phyloP scores from a whole-genome alignment of 2,888 invertebrate genomes.

The Tenthredo distinguenda region DNA sequence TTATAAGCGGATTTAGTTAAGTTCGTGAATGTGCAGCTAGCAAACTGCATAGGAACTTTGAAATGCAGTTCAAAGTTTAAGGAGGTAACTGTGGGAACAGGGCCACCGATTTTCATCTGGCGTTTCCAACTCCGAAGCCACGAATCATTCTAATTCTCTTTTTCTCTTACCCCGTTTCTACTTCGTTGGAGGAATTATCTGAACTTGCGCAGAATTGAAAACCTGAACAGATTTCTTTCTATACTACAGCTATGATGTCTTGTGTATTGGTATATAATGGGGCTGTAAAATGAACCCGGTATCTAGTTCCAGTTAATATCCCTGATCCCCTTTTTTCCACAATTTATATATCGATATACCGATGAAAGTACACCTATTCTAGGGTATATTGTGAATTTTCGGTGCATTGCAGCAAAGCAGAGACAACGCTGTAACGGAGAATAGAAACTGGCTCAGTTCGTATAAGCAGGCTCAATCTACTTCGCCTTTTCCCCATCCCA shows the following conservation, averaged over 20 bases:
- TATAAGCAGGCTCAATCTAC: conserved; percentile 35
- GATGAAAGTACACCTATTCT: background rate
- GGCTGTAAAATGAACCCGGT: background rate
- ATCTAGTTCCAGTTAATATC: background rate
- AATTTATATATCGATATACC: background rate
- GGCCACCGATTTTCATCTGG: conserved; percentile 10
- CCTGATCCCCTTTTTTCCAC: background rate
- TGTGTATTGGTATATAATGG: background rate
- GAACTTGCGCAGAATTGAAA: background rate
- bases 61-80: conserved; percentile 22
- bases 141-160: conserved; percentile 24
- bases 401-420: background rate
- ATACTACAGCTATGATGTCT: background rate
- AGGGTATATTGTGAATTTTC: background rate
- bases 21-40: background rate
- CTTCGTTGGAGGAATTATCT: background rate
- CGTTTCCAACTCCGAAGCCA: background rate
- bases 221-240: background rate
- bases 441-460: conserved; percentile 13
- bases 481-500: background rate
- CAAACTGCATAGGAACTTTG: conserved; percentile 26
- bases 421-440: background rate
- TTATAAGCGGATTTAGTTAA: background rate
- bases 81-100: conserved; percentile 17
- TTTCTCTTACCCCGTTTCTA: conserved; percentile 6